Conservation (phyloP, 1,140 invertebrate genomes). For the Euglossa dilemma region DNA sequence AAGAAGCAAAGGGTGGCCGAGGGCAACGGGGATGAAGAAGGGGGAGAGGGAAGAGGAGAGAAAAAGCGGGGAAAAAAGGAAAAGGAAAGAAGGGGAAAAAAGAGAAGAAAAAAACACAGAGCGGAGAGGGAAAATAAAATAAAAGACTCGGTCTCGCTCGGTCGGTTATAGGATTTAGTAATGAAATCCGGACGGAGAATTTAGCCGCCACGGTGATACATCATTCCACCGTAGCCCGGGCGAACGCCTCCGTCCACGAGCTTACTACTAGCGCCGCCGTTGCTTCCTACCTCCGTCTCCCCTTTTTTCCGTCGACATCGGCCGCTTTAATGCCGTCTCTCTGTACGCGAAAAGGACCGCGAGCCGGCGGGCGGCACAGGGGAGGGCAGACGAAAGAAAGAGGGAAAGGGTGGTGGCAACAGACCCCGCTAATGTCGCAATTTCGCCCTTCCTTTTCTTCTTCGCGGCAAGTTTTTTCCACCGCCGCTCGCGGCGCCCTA, state of each 20-base stretch:
- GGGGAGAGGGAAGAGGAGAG: background rate
- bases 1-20: conserved; percentile 15
- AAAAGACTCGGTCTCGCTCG: conserved; percentile 43
- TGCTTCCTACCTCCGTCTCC: conserved; percentile 19
- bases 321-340: conserved; percentile 56
- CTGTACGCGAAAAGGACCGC: conserved; percentile 9
- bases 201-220: conserved; percentile 65
- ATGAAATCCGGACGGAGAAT: conserved; percentile 66
- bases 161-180: conserved; percentile 70
- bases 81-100: too few species aligned
- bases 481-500: conserved; percentile 52
- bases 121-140: conserved; percentile 28
- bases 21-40: background rate
- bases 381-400: background rate
- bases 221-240: conserved; percentile 54
- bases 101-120: too few species aligned
- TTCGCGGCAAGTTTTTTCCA: conserved; percentile 37
- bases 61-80: background rate
- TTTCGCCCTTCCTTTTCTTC: conserved; percentile 73
- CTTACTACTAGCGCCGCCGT: background rate
- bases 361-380: too few species aligned
- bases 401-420: conserved; percentile 44
- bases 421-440: conserved; percentile 77
- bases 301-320: conserved; percentile 21
- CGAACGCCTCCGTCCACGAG: conserved; percentile 6